These are phyloP conservation scores for Anas bernieri DNA, from an alignment of 2,797 vertebrate species.

Conservation along the genomic window DNA sequence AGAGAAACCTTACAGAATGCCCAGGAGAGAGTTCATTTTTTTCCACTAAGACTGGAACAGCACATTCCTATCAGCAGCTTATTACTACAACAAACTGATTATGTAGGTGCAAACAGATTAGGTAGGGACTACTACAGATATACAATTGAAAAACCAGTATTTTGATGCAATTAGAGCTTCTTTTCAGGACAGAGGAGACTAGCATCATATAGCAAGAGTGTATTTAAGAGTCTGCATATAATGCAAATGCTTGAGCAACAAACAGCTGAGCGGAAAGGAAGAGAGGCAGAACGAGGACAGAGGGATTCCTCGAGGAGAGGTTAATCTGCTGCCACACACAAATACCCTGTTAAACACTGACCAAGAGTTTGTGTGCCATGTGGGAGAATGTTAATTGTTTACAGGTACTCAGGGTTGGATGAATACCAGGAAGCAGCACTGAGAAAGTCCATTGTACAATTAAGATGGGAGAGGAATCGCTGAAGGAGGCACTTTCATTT, in stretches of 20 bases:
- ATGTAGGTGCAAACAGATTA: background rate
- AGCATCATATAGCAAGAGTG: background rate
- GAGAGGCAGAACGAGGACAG: background rate
- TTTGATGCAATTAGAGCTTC: background rate
- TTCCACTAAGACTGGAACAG: background rate
- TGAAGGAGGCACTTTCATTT: constrained; percentile 31
- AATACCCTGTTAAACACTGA: constrained; percentile 33
- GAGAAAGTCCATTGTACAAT: constrained; percentile 52
- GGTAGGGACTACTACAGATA: background rate
- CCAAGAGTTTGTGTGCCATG: background rate
- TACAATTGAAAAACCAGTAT: background rate
- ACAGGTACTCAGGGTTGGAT: constrained; percentile 45
- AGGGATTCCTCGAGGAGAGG: background rate
- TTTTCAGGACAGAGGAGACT: background rate
- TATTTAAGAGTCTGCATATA: background rate
- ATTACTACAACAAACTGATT: background rate
- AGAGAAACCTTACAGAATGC: background rate
- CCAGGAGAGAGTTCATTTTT: background rate
- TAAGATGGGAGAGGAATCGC: background rate
- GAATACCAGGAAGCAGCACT: constrained; percentile 52
- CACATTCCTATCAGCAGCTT: background rate
- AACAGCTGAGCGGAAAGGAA: background rate
- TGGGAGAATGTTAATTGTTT: constrained; percentile 58
- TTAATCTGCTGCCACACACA: background rate
- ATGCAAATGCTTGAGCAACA: background rate